Percentiles rank a stretch among this genome's conserved stretches.
Conservation (phyloP, 2,797 vertebrate species). For the Thripadectes ignobilis region DNA sequence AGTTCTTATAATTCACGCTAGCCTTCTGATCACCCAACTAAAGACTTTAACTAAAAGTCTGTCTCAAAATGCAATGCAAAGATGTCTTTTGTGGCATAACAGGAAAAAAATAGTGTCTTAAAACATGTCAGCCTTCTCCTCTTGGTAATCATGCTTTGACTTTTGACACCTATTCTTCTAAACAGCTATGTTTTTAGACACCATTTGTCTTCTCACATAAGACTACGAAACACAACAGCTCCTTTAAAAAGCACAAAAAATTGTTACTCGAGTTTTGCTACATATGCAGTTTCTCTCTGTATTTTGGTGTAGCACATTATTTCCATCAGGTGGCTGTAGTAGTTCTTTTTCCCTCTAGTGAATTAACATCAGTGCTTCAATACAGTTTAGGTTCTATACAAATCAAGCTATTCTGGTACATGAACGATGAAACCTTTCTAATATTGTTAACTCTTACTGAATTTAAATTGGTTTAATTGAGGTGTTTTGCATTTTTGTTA, state of each 20-base stretch:
- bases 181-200: not conserved
- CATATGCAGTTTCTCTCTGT: not conserved
- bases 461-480: not conserved
- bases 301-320: not conserved
- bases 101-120: not conserved
- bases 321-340: accelerated
- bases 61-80: not conserved
- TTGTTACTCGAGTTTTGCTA: not conserved
- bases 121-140: not conserved
- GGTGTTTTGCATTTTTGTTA: not conserved
- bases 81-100: not conserved
- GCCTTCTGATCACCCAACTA: not conserved
- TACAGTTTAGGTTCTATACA: not conserved
- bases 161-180: not conserved
- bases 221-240: not conserved
- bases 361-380: not conserved
- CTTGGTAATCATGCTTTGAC: not conserved
- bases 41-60: not conserved
- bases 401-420: not conserved
- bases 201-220: not conserved
- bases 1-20: not conserved
- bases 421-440: not conserved
- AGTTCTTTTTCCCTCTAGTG: not conserved
- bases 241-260: not conserved
- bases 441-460: not conserved